Percentiles rank a stretch among this genome's conserved stretches.
These are phyloP conservation scores for Spea hammondii DNA, from an alignment of 2,797 vertebrate genomes.

Conservation along the genomic window DNA sequence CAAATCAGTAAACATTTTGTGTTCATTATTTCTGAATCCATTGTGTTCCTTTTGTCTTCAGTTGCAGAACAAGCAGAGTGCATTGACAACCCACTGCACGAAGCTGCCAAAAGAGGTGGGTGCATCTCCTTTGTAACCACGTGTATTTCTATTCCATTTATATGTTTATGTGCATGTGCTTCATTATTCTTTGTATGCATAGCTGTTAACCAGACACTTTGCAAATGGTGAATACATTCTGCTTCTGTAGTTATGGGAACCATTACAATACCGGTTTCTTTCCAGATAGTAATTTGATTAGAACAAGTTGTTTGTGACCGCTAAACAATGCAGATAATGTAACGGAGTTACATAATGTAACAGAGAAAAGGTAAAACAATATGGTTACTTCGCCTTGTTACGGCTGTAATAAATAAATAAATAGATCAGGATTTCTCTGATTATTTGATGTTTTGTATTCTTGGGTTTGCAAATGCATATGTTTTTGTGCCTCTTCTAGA, in stretches of 20 bases:
- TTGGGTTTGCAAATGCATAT: too few species aligned
- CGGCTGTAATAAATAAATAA: too few species aligned
- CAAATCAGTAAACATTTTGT: neutral
- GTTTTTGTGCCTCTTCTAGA: too few species aligned
- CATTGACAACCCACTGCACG: slow-evolving; percentile 95
- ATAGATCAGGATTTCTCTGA: too few species aligned
- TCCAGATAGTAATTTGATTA: too few species aligned
- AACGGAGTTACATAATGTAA: too few species aligned
- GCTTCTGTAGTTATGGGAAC: neutral
- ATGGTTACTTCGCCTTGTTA: too few species aligned
- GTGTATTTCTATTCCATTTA: neutral
- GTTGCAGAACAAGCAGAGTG: slow-evolving; percentile 95
- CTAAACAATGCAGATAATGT: too few species aligned
- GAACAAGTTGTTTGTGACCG: too few species aligned
- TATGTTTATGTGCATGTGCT: neutral
- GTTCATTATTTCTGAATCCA: neutral
- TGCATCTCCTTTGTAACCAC: neutral
- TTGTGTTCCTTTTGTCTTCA: slow-evolving; percentile 58
- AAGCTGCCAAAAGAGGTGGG: slow-evolving; percentile 94
- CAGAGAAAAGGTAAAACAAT: too few species aligned
- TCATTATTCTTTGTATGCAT: neutral
- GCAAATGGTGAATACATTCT: neutral
- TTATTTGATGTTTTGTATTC: too few species aligned
- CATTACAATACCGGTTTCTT: neutral
- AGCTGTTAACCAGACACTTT: neutral